phyloP scores from a whole-genome alignment of 1,140 invertebrate species.

The Drosophila chauvacae region DNA sequence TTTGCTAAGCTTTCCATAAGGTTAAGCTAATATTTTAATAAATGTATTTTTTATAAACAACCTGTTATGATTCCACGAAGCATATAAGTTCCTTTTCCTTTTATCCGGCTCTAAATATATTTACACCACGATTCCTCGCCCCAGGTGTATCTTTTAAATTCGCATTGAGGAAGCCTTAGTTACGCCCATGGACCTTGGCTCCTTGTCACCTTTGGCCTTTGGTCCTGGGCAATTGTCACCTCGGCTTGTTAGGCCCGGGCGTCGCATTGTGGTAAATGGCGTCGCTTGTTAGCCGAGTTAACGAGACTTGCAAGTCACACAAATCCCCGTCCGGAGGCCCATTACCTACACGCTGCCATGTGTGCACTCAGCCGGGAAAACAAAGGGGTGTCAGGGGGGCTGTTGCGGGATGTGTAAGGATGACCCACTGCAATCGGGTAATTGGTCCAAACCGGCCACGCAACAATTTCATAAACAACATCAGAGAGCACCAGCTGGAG shows the following conservation, averaged over 20 bases:
- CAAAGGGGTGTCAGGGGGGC: constrained; percentile 8
- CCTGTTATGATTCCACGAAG: background rate
- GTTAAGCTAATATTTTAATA: too few relatives aligned
- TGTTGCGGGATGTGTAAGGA: constrained; percentile 14
- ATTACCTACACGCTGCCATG: constrained; percentile 35
- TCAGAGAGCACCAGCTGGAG: constrained; percentile 32
- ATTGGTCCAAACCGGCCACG: constrained; percentile 35
- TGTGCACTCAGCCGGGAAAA: constrained; percentile 34
- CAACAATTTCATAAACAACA: constrained; percentile 45
- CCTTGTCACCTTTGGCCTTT: constrained; percentile 19
- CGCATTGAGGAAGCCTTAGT: constrained; percentile 52
- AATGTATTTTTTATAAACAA: too few relatives aligned
- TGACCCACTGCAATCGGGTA: constrained; percentile 27
- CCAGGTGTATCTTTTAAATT: constrained; percentile 55
- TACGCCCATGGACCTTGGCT: constrained; percentile 29
- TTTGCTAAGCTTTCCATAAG: too few relatives aligned
- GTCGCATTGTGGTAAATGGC: constrained; percentile 54
- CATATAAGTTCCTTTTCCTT: background rate
- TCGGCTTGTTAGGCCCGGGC: constrained; percentile 72
- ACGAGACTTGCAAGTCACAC: constrained; percentile 63
- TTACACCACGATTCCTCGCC: background rate
- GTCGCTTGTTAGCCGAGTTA: constrained; percentile 62
- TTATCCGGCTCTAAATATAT: background rate
- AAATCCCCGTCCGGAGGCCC: constrained; percentile 56
- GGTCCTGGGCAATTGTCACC: constrained; percentile 53